A percentile compares a stretch with the other conserved stretches of the same genome.
Evolutionary conservation across 2,888 invertebrate species (phyloP).

Genomic region (Laothoe populi): DNA sequence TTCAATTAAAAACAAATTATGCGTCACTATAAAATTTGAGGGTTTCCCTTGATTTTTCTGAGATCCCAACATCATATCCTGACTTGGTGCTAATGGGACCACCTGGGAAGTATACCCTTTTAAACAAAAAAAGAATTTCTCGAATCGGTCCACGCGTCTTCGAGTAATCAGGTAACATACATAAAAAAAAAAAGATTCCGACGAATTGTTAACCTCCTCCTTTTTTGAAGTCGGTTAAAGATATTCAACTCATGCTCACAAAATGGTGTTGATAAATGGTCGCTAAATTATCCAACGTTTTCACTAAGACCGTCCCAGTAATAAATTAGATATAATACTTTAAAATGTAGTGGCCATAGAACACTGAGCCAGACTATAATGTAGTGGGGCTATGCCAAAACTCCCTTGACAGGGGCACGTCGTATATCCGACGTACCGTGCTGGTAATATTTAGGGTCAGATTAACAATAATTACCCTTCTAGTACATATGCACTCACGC

Average conservation of each 20-base stretch:
- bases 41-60: too few species aligned
- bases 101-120: too few species aligned
- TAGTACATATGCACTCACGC: too few species aligned
- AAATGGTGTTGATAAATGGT: slow-evolving; percentile 13
- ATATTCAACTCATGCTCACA: not conserved
- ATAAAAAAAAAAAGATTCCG: too few species aligned
- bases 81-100: too few species aligned
- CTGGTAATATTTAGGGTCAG: not conserved
- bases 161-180: too few species aligned
- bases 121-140: too few species aligned
- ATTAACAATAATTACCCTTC: not conserved
- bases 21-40: too few species aligned
- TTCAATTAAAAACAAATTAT: too few species aligned
- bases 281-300: slow-evolving; percentile 20
- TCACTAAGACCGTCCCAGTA: slow-evolving; percentile 13
- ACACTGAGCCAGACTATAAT: not conserved
- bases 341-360: slow-evolving; percentile 9
- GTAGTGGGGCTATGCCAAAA: slow-evolving; percentile 24
- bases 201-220: too few species aligned
- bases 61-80: too few species aligned
- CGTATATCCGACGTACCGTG: slow-evolving; percentile 7
- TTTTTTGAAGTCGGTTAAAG: not conserved
- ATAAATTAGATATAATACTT: slow-evolving; percentile 16
- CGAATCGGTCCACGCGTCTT: too few species aligned
- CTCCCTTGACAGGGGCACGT: slow-evolving; percentile 7